Conservation (phyloP, 2,888 invertebrate genomes). For the Stomorhina lunata region DNA sequence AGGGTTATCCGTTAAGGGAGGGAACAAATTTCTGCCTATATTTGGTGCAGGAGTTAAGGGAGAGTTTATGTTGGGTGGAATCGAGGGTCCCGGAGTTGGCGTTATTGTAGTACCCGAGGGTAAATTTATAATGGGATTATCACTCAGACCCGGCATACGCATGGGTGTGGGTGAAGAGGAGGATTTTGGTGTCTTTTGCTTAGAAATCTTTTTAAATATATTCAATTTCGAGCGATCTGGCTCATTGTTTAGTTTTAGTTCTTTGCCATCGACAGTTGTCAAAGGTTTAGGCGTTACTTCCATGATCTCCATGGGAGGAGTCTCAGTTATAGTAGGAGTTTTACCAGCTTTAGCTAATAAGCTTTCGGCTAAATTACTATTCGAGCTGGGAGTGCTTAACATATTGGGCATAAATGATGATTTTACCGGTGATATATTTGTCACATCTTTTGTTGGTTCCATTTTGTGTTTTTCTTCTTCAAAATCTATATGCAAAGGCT, state of each 20-base stretch:
- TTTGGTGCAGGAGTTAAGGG: background rate
- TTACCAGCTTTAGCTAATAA: slow-evolving; percentile 33
- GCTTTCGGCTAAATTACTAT: background rate
- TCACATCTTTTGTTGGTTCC: slow-evolving; percentile 12
- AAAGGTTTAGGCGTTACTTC: background rate
- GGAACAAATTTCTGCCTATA: slow-evolving; percentile 44
- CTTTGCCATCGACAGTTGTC: slow-evolving; percentile 51
- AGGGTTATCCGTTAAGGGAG: slow-evolving; percentile 11
- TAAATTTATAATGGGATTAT: slow-evolving; percentile 72
- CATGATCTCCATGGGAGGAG: slow-evolving; percentile 1
- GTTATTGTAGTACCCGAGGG: slow-evolving; percentile 79
- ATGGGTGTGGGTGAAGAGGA: slow-evolving; percentile 60
- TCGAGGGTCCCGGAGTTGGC: slow-evolving; percentile 69
- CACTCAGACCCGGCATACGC: slow-evolving; percentile 43
- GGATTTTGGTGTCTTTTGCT: slow-evolving; percentile 70
- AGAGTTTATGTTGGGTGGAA: background rate
- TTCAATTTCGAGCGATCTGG: slow-evolving; percentile 92
- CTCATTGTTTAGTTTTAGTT: slow-evolving; percentile 85
- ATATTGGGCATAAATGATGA: slow-evolving; percentile 1
- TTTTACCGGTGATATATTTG: slow-evolving; percentile 30
- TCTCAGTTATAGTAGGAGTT: slow-evolving; percentile 23
- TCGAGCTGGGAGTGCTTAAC: no score
- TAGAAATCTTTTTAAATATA: slow-evolving; percentile 92
- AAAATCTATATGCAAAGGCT: slow-evolving; percentile 31
- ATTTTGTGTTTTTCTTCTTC: slow-evolving; percentile 28